Evolutionary conservation across 2,888 invertebrate genomes (phyloP).

Genomic region (Coleophora deauratella): DNA sequence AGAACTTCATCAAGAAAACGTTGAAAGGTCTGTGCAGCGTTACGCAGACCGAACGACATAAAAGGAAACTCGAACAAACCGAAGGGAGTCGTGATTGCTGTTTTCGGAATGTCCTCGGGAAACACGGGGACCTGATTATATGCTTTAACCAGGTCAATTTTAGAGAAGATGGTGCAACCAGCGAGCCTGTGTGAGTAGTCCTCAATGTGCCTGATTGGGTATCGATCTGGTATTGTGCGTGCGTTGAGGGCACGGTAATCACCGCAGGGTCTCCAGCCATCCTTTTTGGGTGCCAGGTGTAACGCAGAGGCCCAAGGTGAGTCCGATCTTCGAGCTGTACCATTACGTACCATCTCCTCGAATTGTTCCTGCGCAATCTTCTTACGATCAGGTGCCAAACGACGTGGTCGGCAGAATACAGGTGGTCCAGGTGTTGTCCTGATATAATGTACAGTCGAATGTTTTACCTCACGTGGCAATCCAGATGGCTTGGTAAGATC

Average conservation of each 20-base stretch:
- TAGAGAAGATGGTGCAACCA: constrained; percentile 11
- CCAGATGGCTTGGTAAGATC: background rate
- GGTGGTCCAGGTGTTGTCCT: constrained; percentile 25
- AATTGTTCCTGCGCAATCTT: constrained; percentile 27
- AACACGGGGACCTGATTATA: constrained; percentile 41
- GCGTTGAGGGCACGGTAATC: constrained; percentile 34
- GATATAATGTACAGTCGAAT: background rate
- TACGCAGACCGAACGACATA: too few species aligned
- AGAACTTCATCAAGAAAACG: too few species aligned
- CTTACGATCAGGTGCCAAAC: constrained; percentile 25
- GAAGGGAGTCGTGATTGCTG: too few species aligned
- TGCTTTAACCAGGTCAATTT: constrained; percentile 20
- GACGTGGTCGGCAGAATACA: constrained; percentile 20
- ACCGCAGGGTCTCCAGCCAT: constrained; percentile 33
- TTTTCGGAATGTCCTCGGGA: constrained; percentile 31
- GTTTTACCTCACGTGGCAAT: background rate
- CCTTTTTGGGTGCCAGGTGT: constrained; percentile 31
- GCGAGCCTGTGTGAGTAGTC: constrained; percentile 12
- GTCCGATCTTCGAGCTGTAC: constrained; percentile 17
- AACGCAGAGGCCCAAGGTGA: constrained; percentile 31
- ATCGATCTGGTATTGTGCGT: constrained; percentile 26
- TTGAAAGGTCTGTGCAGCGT: too few species aligned
- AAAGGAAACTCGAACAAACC: too few species aligned
- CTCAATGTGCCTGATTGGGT: constrained; percentile 23
- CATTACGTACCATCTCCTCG: constrained; percentile 20